These are phyloP conservation scores for Acropternis orthonyx DNA, from an alignment of 2,797 vertebrate genomes.

Conservation along the genomic window DNA sequence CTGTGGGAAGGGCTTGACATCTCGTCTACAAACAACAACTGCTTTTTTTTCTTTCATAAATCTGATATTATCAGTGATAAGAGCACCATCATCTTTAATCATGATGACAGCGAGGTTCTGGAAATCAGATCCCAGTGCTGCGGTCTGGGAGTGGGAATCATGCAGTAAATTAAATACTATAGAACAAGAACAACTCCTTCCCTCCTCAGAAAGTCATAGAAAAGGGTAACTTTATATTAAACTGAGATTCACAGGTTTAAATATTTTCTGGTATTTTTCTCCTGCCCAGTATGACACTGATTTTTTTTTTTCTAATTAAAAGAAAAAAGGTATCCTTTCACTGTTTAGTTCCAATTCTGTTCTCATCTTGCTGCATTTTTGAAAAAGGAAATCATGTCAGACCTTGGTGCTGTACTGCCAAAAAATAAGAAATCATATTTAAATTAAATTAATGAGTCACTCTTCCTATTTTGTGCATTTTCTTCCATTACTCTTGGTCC, in stretches of 20 bases:
- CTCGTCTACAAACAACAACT: background rate
- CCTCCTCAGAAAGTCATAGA: background rate
- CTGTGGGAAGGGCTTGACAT: background rate
- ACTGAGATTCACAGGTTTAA: background rate
- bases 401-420: background rate
- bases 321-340: background rate
- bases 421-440: conserved; percentile 46
- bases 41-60: background rate
- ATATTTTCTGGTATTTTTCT: background rate
- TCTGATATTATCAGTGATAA: background rate
- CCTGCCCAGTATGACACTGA: background rate
- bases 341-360: background rate
- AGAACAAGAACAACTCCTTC: background rate
- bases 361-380: background rate
- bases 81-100: background rate
- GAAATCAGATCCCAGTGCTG: background rate
- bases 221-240: background rate
- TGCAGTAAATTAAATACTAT: background rate
- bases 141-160: background rate
- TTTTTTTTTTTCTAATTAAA: background rate
- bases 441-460: conserved; percentile 61
- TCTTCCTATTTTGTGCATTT: conserved; percentile 43
- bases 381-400: conserved; percentile 6
- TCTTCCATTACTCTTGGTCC: conserved; percentile 62
- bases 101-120: background rate